Percentiles rank a stretch among this genome's conserved stretches.
Evolutionary conservation across 2,888 invertebrate genomes (phyloP).

Genomic region (Sympetrum striolatum): DNA sequence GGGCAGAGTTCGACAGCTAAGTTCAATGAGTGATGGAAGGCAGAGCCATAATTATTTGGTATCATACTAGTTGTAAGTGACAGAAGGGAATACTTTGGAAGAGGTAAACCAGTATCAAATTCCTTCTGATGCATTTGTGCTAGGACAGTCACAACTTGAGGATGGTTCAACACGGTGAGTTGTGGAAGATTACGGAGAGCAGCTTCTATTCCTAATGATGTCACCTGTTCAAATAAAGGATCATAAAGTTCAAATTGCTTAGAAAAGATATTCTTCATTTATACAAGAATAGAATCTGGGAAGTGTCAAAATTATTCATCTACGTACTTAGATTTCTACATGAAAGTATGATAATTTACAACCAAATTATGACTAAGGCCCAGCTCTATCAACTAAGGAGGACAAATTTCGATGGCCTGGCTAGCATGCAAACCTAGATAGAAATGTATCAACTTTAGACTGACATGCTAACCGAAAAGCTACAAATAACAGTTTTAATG

Average conservation of each 20-base stretch:
- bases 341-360: too few relatives aligned
- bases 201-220: background rate
- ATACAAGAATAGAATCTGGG: too few relatives aligned
- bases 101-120: background rate
- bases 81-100: background rate
- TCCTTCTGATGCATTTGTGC: background rate
- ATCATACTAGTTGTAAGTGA: background rate
- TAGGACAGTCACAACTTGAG: background rate
- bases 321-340: too few relatives aligned
- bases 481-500: too few relatives aligned
- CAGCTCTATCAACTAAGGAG: too few relatives aligned
- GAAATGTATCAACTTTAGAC: too few relatives aligned
- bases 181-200: background rate
- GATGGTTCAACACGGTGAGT: background rate
- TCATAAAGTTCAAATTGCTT: background rate
- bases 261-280: too few relatives aligned
- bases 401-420: too few relatives aligned
- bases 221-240: background rate
- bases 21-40: background rate
- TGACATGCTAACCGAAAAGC: too few relatives aligned
- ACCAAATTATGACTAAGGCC: too few relatives aligned
- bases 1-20: background rate
- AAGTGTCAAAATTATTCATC: too few relatives aligned
- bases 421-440: too few relatives aligned
- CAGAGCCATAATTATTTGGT: background rate